Conservation (phyloP, 2,797 vertebrate genomes). For the Atherinosoma microstoma region DNA sequence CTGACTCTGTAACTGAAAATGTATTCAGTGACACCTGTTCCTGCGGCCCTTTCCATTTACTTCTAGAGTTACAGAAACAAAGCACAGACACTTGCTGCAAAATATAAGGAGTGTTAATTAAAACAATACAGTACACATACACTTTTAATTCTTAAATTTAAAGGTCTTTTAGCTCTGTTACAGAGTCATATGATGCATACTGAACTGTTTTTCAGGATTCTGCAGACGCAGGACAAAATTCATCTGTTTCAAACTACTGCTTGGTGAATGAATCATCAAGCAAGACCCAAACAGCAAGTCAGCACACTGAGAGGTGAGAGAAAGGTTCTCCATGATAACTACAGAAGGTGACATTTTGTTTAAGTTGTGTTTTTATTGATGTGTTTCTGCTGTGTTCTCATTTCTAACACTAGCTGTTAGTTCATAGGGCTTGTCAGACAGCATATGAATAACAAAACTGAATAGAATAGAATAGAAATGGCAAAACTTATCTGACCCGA, state of each 20-base stretch:
- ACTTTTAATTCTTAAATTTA: neutral
- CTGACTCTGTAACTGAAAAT: slow-evolving; percentile 13
- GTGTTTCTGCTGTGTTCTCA: slow-evolving; percentile 6
- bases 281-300: slow-evolving; percentile 26
- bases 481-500: neutral
- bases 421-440: neutral
- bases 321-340: slow-evolving; percentile 5
- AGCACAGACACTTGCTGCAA: neutral
- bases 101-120: neutral
- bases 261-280: slow-evolving; percentile 24
- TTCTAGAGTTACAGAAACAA: neutral
- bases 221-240: slow-evolving; percentile 14
- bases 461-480: neutral
- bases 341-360: slow-evolving; percentile 6
- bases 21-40: neutral
- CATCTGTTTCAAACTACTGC: slow-evolving; percentile 23
- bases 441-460: neutral
- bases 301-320: slow-evolving; percentile 61
- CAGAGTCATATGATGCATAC: neutral
- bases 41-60: neutral
- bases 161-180: neutral
- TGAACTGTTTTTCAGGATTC: slow-evolving; percentile 57
- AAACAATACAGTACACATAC: neutral
- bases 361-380: neutral
- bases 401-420: neutral